Conservation (phyloP, 53 echinoderm and acorn worm species). For the Pentamera pediparva region DNA sequence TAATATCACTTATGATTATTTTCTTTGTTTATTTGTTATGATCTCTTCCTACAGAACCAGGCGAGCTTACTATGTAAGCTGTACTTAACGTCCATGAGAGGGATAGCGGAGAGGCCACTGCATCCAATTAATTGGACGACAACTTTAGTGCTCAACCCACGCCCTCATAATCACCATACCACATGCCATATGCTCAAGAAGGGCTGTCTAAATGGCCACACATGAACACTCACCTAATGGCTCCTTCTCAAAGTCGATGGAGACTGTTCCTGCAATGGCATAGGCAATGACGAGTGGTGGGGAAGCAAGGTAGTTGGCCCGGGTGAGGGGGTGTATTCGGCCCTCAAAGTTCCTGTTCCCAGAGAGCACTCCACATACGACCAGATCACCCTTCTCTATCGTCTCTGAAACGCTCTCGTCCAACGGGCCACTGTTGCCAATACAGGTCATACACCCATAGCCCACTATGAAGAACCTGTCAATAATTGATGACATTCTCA, state of each 20-base stretch:
- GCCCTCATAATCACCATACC: too few relatives aligned
- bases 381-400: constrained; percentile 96
- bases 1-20: too few relatives aligned
- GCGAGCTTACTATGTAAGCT: too few relatives aligned
- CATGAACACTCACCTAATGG: constrained; percentile 96
- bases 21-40: too few relatives aligned
- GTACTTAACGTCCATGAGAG: too few relatives aligned
- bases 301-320: constrained; percentile 95
- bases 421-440: constrained; percentile 90
- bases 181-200: too few relatives aligned
- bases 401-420: constrained; percentile 69
- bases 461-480: constrained; percentile 84
- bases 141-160: too few relatives aligned
- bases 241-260: constrained; percentile 89
- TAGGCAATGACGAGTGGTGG: constrained; percentile 95
- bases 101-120: too few relatives aligned
- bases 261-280: constrained; percentile 88
- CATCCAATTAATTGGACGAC: too few relatives aligned
- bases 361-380: constrained; percentile 88
- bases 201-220: too few relatives aligned
- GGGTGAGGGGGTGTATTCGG: constrained; percentile 86
- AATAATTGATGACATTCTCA: background rate
- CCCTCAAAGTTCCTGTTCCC: constrained; percentile 99
- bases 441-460: constrained; percentile 98
- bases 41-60: too few relatives aligned